Evolutionary conservation across 2,797 vertebrate species (phyloP).

Genomic region (Heterohyrax brucei): DNA sequence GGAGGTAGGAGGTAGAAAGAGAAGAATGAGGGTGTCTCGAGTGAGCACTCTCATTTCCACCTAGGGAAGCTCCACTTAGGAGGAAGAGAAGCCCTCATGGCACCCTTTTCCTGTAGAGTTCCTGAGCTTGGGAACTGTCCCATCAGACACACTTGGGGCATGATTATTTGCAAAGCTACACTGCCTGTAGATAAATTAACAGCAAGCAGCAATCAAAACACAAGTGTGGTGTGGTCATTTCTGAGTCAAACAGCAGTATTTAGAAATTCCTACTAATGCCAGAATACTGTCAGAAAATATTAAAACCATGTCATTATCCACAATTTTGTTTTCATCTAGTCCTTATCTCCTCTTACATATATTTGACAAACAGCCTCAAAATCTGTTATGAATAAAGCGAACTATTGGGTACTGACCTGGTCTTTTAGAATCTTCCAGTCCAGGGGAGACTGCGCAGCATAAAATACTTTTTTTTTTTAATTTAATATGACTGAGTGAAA

Average conservation of each 20-base stretch:
- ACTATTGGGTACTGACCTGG: not conserved
- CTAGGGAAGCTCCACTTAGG: not conserved
- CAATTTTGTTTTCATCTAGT: not conserved
- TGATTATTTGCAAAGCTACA: not conserved
- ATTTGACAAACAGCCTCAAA: slow-evolving; percentile 18
- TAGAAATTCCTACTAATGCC: not conserved
- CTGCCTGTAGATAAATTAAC: not conserved
- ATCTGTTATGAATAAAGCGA: not conserved
- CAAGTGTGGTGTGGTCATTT: not conserved
- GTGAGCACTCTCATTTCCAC: not conserved
- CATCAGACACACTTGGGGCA: accelerated
- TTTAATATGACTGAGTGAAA: too few species aligned
- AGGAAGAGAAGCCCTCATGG: not conserved
- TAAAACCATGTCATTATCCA: not conserved
- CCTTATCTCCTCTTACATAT: not conserved
- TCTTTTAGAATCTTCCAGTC: too few species aligned
- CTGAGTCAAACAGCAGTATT: not conserved
- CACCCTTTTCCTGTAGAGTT: not conserved
- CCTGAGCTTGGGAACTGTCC: not conserved
- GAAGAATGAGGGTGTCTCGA: not conserved
- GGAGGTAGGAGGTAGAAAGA: accelerated
- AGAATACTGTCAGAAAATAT: not conserved
- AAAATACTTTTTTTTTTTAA: too few species aligned
- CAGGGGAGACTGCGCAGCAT: too few species aligned
- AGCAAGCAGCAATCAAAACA: not conserved